Evolutionary conservation across 2,113 vertebrate species (phyloP), one percentile per base, ranked within the genome.

Genomic region (Pampusana beccarii): DNA sequence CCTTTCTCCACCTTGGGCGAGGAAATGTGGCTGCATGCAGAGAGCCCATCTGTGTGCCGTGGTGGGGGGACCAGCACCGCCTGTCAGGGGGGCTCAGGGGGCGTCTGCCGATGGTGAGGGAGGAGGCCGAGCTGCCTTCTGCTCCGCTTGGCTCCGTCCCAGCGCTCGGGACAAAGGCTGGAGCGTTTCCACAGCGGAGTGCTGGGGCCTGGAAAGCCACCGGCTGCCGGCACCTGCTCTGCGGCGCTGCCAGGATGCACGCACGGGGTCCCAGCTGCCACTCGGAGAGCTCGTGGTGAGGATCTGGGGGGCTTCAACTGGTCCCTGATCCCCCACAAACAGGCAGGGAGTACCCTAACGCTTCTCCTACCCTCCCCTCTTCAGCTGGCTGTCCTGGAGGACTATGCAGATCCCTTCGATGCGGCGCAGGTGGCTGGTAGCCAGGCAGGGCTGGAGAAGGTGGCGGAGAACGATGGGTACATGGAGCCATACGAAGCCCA

Each of bases 401-500:
- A 99, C 97, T 99, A 99, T 1, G 99, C 99, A 1, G 99, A 99
- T 90, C 99, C 99, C 2, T 99, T 99, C 5, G 99, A 99, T 67
- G 98, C 98, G 0, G 98, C 99, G 13, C 98, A 99, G 91, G 98
- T 98, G 31, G 98, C 97, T 2, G 98, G 98, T 28, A 96, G 97
- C 79, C 98, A 98, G 93, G 85, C 94, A 61, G 97, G 81, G 51
- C 88, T 97, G 36, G 99, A 99, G 94, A 99, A 99, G 93, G 98
- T 98, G 82, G 97, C 97, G 0, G 99, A 99, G 95, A 99, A 99
- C 9, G 99, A 99, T 3, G 99, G 99, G 29, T 99, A 99, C 97
- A 99, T 99, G 99, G 99, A 99, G 69, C 99, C 99, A 0, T 99
- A 99, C 9, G 99, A 99, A 97, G 99, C 99, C 72, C 99, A 99